A percentile compares a stretch with the other conserved stretches of the same genome.
Evolutionary conservation across 2,888 invertebrate species (phyloP).

Genomic region (Diadromus collaris): DNA sequence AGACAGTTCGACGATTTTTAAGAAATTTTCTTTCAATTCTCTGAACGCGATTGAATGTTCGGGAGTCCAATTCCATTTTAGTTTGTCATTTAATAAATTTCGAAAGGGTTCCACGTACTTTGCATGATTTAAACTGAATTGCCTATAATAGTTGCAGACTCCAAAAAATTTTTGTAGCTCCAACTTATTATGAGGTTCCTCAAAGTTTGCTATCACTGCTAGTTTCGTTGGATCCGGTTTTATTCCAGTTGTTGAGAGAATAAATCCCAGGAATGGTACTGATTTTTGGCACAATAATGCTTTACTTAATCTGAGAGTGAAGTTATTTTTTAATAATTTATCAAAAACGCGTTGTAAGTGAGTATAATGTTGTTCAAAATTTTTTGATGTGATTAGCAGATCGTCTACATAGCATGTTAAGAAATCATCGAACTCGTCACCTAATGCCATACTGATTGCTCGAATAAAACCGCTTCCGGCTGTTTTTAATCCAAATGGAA

Average conservation of each 20-base stretch:
- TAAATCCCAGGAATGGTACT: constrained; percentile 60
- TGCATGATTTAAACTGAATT: constrained; percentile 33
- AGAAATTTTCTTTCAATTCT: constrained; percentile 56
- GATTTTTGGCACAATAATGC: constrained; percentile 10
- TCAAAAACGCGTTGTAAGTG: constrained; percentile 62
- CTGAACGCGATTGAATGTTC: constrained; percentile 45
- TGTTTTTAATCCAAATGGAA: constrained; percentile 13
- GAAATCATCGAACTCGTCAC: constrained; percentile 15
- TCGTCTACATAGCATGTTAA: constrained; percentile 22
- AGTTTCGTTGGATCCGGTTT: constrained; percentile 54
- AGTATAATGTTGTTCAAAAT: constrained; percentile 30
- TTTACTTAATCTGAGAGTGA: constrained; percentile 60
- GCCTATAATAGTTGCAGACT: constrained; percentile 53
- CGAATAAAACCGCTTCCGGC: constrained; percentile 5
- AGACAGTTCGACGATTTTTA: constrained; percentile 44
- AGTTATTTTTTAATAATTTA: constrained; percentile 54
- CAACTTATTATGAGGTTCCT: constrained; percentile 62
- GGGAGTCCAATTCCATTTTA: constrained; percentile 55
- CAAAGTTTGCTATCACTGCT: constrained; percentile 63
- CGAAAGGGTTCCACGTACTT: constrained; percentile 52
- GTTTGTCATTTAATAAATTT: constrained; percentile 33
- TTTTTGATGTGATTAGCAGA: not conserved
- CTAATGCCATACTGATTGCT: constrained; percentile 19
- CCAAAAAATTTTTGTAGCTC: constrained; percentile 64
- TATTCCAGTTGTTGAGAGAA: constrained; percentile 40